Conservation (phyloP, 2,113 vertebrate species). For the Percina caprodes region DNA sequence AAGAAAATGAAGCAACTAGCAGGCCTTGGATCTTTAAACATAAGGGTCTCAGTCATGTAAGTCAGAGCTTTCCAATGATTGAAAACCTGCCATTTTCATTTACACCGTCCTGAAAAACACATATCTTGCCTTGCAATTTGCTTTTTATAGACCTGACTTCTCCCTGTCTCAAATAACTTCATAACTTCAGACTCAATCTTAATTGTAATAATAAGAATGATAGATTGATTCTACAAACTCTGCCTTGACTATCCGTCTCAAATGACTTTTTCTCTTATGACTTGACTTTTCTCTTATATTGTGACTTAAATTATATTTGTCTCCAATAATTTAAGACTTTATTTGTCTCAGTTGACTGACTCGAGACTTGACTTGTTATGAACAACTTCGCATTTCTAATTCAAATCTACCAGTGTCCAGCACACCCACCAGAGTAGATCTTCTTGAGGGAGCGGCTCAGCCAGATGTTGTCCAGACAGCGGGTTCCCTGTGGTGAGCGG, state of each 20-base stretch:
- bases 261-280: neutral
- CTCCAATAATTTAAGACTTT: no score
- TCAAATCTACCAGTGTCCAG: neutral
- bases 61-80: neutral
- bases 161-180: neutral
- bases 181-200: no score
- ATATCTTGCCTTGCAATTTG: neutral
- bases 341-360: neutral
- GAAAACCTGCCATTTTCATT: neutral
- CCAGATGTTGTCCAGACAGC: slow-evolving; percentile 95
- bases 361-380: neutral
- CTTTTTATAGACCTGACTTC: neutral
- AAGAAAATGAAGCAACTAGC: neutral
- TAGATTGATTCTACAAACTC: no score
- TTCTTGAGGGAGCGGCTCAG: slow-evolving; percentile 91
- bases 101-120: neutral
- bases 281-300: no score
- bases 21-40: neutral
- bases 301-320: neutral
- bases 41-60: neutral
- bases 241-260: no score
- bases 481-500: slow-evolving; percentile 90
- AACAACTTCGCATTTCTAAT: neutral
- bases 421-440: slow-evolving; percentile 88
- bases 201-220: no score